Evolutionary conservation across 2,113 vertebrate genomes (phyloP).

Genomic region (Lasiurus borealis): DNA sequence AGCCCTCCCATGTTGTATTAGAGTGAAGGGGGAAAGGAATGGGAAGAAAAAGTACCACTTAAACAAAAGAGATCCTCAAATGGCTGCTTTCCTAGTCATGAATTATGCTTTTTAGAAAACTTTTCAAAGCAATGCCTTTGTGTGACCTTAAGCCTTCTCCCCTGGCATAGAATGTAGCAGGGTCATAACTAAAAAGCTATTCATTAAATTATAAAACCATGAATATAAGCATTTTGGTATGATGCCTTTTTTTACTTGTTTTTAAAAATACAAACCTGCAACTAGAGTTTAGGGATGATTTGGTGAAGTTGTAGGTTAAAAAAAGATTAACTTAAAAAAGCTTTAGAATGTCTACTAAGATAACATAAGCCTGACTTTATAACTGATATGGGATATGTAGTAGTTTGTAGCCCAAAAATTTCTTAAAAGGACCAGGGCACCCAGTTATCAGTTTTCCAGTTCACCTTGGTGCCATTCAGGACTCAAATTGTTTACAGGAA

Average conservation of each 20-base stretch:
- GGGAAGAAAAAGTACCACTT: not conserved
- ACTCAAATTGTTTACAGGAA: conserved; percentile 67
- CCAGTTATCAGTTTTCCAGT: conserved; percentile 34
- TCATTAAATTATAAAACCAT: not conserved
- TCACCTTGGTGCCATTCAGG: conserved; percentile 63
- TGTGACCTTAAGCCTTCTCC: not conserved
- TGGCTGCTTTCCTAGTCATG: conserved; percentile 34
- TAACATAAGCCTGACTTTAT: conserved; percentile 20
- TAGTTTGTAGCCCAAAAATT: not conserved
- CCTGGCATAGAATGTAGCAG: conserved; percentile 32
- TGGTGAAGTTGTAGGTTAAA: not conserved
- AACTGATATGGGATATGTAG: not conserved
- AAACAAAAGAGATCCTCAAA: not conserved
- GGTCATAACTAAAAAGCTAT: not conserved
- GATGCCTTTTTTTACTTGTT: conserved; percentile 47
- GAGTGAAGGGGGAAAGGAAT: not conserved
- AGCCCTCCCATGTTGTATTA: not conserved
- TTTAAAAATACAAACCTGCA: not conserved
- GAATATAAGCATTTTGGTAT: conserved; percentile 46
- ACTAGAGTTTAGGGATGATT: not conserved
- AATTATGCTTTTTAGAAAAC: not conserved
- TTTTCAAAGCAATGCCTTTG: conserved; percentile 64
- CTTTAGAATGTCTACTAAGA: conserved; percentile 45
- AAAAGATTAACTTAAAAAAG: conserved; percentile 36
- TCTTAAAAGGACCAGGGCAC: conserved; percentile 45